Evolutionary conservation across 2,888 invertebrate genomes (phyloP).

Genomic region (Diadromus collaris): DNA sequence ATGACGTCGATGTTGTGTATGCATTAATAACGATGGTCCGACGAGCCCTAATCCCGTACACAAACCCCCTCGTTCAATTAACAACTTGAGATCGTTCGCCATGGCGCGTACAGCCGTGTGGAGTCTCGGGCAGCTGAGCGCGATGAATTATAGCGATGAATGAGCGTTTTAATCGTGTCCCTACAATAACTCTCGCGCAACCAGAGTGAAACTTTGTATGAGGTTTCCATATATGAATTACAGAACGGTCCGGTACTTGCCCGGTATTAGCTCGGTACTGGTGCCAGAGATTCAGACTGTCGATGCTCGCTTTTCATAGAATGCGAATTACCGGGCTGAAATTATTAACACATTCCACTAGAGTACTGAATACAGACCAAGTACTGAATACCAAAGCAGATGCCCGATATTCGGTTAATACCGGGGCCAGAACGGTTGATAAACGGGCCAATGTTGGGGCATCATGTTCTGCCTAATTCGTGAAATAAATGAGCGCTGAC

Average conservation of each 20-base stretch:
- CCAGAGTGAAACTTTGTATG: not conserved
- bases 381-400: too few species aligned
- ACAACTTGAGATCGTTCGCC: conserved; percentile 15
- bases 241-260: not conserved
- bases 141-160: conserved; percentile 1
- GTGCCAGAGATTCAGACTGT: not conserved
- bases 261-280: not conserved
- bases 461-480: too few species aligned
- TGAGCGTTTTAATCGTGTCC: conserved; percentile 11
- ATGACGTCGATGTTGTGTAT: conserved; percentile 10
- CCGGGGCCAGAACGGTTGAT: too few species aligned
- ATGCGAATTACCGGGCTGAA: not conserved
- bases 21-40: conserved; percentile 33
- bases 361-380: too few species aligned
- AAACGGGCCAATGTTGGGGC: too few species aligned
- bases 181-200: not conserved
- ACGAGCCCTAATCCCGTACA: conserved; percentile 43
- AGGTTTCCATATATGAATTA: not conserved
- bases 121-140: conserved; percentile 13
- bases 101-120: not conserved
- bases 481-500: too few species aligned
- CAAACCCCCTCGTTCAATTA: conserved; percentile 24
- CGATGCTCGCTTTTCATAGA: not conserved
- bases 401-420: too few species aligned
- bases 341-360: not conserved